Percentiles rank a stretch among this genome's conserved stretches.
phyloP scores from a whole-genome alignment of 2,113 vertebrate genomes.

The Brachypodius melanocephalos region DNA sequence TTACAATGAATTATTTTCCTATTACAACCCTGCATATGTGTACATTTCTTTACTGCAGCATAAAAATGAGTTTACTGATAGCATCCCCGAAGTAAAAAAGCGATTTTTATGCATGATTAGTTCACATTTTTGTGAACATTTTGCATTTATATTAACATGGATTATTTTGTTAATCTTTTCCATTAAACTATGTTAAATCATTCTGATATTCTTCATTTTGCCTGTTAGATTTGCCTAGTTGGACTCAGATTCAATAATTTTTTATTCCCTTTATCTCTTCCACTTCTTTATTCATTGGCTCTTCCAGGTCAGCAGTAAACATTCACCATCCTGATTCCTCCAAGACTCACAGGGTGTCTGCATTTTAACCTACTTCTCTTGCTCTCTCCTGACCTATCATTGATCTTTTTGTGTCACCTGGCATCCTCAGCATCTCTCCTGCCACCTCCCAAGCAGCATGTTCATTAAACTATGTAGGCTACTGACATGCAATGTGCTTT shows the following conservation, averaged over 20 bases:
- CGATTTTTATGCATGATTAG: neutral
- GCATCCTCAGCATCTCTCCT: neutral
- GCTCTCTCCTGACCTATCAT: neutral
- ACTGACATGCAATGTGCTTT: neutral
- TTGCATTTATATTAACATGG: neutral
- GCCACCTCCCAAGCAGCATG: neutral
- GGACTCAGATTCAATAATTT: neutral
- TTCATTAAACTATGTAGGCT: neutral
- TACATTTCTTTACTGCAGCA: neutral
- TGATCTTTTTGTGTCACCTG: neutral
- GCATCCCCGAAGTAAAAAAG: neutral
- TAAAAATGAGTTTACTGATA: neutral
- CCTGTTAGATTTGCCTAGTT: neutral
- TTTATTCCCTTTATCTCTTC: neutral
- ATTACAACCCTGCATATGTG: neutral
- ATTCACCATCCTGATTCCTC: neutral
- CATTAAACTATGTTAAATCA: neutral
- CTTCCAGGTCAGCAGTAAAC: neutral
- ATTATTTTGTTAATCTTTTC: neutral
- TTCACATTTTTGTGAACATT: neutral
- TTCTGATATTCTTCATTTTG: neutral
- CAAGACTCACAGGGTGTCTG: neutral
- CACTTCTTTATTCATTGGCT: neutral
- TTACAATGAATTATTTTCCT: neutral
- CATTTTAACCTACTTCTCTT: constrained; percentile 17